These are phyloP conservation scores for Sphaerophoria taeniata DNA, from an alignment of 2,888 invertebrate genomes.

Conservation along the genomic window DNA sequence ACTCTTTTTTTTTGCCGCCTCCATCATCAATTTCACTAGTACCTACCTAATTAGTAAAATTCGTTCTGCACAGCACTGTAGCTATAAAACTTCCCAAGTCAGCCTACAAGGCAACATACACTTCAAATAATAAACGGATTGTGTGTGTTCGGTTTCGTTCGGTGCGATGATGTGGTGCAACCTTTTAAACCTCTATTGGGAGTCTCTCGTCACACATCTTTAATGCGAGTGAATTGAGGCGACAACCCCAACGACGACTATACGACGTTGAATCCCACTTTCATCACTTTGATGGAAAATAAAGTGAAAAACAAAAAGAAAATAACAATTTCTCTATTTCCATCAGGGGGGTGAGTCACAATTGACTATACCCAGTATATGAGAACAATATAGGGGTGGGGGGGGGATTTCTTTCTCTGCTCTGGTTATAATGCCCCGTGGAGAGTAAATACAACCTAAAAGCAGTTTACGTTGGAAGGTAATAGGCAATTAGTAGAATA, in stretches of 20 bases:
- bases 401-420: neutral
- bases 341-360: slow-evolving; percentile 48
- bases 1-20: too few species aligned
- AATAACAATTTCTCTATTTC: slow-evolving; percentile 54
- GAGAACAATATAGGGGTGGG: neutral
- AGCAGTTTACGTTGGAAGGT: slow-evolving; percentile 75
- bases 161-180: slow-evolving; percentile 45
- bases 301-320: slow-evolving; percentile 25
- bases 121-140: slow-evolving; percentile 12
- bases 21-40: too few species aligned
- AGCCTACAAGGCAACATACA: slow-evolving; percentile 18
- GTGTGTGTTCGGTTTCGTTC: slow-evolving; percentile 19
- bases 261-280: slow-evolving; percentile 37
- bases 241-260: slow-evolving; percentile 19
- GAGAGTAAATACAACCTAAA: slow-evolving; percentile 70
- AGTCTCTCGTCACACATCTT: slow-evolving; percentile 1
- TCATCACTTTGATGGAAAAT: slow-evolving; percentile 69
- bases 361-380: slow-evolving; percentile 35
- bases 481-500: slow-evolving; percentile 83
- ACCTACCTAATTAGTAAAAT: neutral
- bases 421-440: slow-evolving; percentile 57
- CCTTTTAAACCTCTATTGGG: slow-evolving; percentile 58
- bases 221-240: slow-evolving; percentile 29
- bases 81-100: neutral
- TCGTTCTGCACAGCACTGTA: neutral